These are phyloP conservation scores for Tolmerus cingulatus DNA, from an alignment of 2,888 invertebrate genomes.

Conservation along the genomic window DNA sequence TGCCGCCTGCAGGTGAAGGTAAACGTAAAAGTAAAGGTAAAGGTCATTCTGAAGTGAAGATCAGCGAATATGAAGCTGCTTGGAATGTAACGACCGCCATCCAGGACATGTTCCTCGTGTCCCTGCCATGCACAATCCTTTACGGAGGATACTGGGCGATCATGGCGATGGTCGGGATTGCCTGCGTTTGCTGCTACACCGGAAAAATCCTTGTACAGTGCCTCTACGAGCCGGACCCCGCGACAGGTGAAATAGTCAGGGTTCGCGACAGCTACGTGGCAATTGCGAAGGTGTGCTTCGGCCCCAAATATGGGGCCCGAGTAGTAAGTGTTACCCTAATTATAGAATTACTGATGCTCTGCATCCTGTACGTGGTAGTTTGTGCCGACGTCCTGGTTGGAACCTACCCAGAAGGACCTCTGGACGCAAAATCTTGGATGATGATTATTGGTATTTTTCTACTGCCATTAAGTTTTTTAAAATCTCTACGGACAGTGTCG, in stretches of 20 bases:
- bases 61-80: slow-evolving; percentile 96
- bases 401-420: slow-evolving; percentile 84
- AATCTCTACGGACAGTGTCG: slow-evolving; percentile 92
- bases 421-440: slow-evolving; percentile 98
- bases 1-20: slow-evolving; percentile 75
- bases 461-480: slow-evolving; percentile 90
- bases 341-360: slow-evolving; percentile 98
- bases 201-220: slow-evolving; percentile 91
- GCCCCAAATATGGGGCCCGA: slow-evolving; percentile 85
- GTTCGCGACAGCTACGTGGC: slow-evolving; percentile 94
- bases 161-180: slow-evolving; percentile 94
- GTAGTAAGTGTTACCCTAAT: slow-evolving; percentile 94
- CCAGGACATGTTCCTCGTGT: slow-evolving; percentile 99
- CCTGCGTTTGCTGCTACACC: slow-evolving; percentile 98
- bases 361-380: slow-evolving; percentile 97
- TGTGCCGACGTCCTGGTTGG: slow-evolving; percentile 96
- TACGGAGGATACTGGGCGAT: slow-evolving; percentile 99
- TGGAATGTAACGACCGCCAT: slow-evolving; percentile 99
- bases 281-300: slow-evolving; percentile 94
- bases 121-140: slow-evolving; percentile 95
- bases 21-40: slow-evolving; percentile 66
- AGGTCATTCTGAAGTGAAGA: slow-evolving; percentile 79
- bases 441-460: slow-evolving; percentile 92
- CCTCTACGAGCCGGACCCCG: slow-evolving; percentile 91
- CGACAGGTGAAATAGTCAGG: slow-evolving; percentile 81